A percentile compares a stretch with the other conserved stretches of the same genome.
These are phyloP conservation scores for Eulemur macaco DNA, from an alignment of 2,113 vertebrate species.

Conservation along the genomic window DNA sequence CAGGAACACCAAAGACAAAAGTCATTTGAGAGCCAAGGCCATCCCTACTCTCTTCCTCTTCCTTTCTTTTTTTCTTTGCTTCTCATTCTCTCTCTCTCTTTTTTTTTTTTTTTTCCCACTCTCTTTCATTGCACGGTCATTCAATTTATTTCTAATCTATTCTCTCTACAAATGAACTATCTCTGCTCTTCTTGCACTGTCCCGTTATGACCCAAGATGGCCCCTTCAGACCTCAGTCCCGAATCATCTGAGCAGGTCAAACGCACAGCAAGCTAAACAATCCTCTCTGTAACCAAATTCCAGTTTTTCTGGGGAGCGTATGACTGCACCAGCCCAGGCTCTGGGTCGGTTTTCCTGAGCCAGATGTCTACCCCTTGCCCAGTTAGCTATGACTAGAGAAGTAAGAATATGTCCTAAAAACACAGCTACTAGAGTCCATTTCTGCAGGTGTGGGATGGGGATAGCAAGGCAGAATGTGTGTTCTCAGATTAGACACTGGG, in stretches of 20 bases:
- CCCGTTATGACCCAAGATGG: neutral
- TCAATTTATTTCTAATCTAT: neutral
- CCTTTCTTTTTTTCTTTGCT: neutral
- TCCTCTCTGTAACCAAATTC: neutral
- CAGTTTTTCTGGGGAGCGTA: neutral
- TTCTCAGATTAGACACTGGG: neutral
- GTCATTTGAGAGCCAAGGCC: neutral
- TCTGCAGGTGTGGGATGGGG: accelerated
- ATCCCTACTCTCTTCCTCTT: neutral
- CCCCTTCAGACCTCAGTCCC: neutral
- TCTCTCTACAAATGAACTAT: neutral
- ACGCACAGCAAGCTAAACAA: neutral
- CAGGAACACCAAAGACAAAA: neutral
- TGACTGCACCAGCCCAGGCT: neutral
- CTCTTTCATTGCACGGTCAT: neutral
- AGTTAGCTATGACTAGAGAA: neutral
- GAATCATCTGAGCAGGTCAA: neutral
- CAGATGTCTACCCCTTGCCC: neutral
- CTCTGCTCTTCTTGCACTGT: neutral
- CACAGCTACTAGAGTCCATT: neutral
- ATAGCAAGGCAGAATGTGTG: neutral
- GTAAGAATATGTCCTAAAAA: neutral
- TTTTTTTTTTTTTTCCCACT: neutral
- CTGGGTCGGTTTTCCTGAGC: neutral
- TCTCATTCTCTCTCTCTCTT: neutral